phyloP scores from a whole-genome alignment of 2,797 vertebrate genomes.

The Rachycentron canadum region DNA sequence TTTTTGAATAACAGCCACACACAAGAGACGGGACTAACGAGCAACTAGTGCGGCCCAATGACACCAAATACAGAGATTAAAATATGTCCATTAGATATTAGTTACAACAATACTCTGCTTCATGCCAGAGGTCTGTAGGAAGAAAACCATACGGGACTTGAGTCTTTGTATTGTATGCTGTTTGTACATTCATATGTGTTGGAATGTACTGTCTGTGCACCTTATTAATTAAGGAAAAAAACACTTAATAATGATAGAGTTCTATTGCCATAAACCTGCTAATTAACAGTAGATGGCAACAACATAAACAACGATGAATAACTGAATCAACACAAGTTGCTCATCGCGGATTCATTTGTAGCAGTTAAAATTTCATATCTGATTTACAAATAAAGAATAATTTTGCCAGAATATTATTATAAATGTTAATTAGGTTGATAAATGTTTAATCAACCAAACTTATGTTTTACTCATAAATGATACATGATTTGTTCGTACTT shows the following conservation, averaged over 20 bases:
- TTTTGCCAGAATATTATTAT: neutral
- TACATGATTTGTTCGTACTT: conserved; percentile 15
- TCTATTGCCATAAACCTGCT: neutral
- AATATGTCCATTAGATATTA: conserved; percentile 40
- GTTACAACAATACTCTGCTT: neutral
- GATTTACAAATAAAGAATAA: conserved; percentile 1
- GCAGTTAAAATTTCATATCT: neutral
- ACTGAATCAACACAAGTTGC: neutral
- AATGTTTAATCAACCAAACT: conserved; percentile 36
- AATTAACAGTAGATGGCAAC: too few relatives aligned
- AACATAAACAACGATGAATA: conserved; percentile 9
- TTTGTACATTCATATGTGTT: neutral
- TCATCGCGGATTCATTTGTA: neutral
- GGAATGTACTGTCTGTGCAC: neutral
- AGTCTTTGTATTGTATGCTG: neutral
- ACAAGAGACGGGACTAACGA: conserved; percentile 58
- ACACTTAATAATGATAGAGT: neutral
- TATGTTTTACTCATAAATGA: neutral
- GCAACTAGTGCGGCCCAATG: conserved; percentile 63
- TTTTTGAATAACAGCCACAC: conserved; percentile 48
- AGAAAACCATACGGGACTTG: neutral
- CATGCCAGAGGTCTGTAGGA: neutral
- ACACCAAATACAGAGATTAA: conserved; percentile 36
- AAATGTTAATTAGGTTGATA: conserved; percentile 23
- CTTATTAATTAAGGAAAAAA: neutral